Percentiles rank a stretch among this genome's conserved stretches.
These are phyloP conservation scores for Fregata magnificens DNA, from an alignment of 2,113 vertebrate genomes.

Conservation along the genomic window DNA sequence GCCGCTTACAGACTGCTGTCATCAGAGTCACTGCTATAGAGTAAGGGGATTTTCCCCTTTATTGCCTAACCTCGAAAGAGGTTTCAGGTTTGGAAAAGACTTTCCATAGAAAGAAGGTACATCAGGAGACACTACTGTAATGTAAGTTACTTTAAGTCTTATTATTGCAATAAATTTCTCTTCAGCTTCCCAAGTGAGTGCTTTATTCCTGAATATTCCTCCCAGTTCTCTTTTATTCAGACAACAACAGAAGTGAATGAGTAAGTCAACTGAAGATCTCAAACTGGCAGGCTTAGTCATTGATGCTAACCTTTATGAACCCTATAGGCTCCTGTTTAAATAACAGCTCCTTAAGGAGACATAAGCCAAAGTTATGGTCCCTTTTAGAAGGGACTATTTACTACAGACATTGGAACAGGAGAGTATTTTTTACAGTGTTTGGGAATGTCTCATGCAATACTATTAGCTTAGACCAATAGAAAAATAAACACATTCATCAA, in stretches of 20 bases:
- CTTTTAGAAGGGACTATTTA: slow-evolving; percentile 13
- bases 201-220: slow-evolving; percentile 30
- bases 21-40: background rate
- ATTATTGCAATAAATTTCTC: slow-evolving; percentile 24
- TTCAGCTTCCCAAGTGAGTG: background rate
- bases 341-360: slow-evolving; percentile 26
- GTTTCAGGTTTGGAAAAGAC: background rate
- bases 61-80: background rate
- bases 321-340: background rate
- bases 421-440: background rate
- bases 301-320: slow-evolving; percentile 30
- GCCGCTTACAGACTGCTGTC: background rate
- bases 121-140: background rate
- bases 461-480: background rate
- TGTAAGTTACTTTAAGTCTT: background rate
- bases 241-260: slow-evolving; percentile 14
- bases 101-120: background rate
- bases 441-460: background rate
- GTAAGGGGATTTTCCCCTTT: background rate
- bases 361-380: background rate
- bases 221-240: background rate
- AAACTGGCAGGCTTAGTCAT: slow-evolving; percentile 13
- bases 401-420: background rate
- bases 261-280: slow-evolving; percentile 22
- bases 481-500: background rate